phyloP scores from a whole-genome alignment of 2,113 vertebrate species.

The Ciconia boyciana region DNA sequence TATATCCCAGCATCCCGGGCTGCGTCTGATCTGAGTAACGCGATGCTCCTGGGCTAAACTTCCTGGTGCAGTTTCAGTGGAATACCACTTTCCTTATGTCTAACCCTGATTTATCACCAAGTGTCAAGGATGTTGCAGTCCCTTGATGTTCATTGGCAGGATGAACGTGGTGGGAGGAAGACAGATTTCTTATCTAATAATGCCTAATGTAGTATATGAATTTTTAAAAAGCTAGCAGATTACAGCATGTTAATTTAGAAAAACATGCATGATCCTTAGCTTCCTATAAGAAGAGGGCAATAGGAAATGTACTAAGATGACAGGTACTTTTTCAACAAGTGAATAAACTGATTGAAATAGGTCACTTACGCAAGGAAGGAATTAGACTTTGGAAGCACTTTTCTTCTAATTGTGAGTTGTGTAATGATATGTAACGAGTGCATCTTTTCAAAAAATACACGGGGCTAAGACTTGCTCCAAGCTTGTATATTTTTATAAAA shows the following conservation, averaged over 20 bases:
- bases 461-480: not conserved
- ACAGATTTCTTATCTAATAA: constrained; percentile 11
- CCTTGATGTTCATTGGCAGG: not conserved
- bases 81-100: not conserved
- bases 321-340: constrained; percentile 15
- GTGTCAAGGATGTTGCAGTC: not conserved
- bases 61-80: not conserved
- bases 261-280: not conserved
- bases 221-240: not conserved
- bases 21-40: not conserved
- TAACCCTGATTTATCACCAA: not conserved
- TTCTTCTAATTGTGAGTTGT: constrained; percentile 5
- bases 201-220: not conserved
- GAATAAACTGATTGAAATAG: constrained; percentile 51
- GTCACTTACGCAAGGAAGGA: constrained; percentile 34
- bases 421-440: not conserved
- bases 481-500: not conserved
- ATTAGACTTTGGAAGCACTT: not conserved
- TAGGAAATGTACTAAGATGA: constrained; percentile 31
- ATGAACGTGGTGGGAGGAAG: not conserved
- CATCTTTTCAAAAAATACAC: not conserved
- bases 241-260: constrained; percentile 13
- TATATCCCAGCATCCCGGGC: not conserved
- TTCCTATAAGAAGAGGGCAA: not conserved
- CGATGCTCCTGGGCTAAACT: not conserved